Conservation (phyloP, 2,888 invertebrate genomes). For the Caenorhabditis sp. region DNA sequence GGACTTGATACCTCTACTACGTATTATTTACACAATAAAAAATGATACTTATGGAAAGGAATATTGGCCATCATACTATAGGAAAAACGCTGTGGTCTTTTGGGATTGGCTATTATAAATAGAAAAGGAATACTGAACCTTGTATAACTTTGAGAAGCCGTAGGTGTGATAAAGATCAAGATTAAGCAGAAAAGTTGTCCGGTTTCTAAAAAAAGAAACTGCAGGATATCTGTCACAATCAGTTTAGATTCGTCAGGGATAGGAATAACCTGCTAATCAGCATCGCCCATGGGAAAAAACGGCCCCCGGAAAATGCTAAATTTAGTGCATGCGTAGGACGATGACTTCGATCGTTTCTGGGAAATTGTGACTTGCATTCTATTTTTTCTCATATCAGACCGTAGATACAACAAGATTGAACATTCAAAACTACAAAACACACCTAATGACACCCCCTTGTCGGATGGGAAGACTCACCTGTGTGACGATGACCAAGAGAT, state of each 20-base stretch:
- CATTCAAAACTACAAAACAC: neutral
- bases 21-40: conserved; percentile 41
- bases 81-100: no score
- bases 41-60: conserved; percentile 22
- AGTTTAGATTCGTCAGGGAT: neutral
- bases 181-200: no score
- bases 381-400: no score
- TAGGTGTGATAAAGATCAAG: no score
- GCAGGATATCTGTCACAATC: no score
- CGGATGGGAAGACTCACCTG: neutral
- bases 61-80: conserved; percentile 5
- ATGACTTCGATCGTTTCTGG: no score
- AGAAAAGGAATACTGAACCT: no score
- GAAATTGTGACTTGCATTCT: conserved; percentile 5
- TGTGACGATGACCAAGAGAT: neutral
- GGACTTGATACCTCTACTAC: conserved; percentile 13
- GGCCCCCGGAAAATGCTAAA: conserved; percentile 5
- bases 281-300: conserved; percentile 25
- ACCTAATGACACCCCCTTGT: neutral
- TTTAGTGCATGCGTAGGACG: conserved; percentile 29
- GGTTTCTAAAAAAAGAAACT: neutral
- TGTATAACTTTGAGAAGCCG: no score
- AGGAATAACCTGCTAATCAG: neutral
- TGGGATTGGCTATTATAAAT: no score
- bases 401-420: neutral